Evolutionary conservation across 2,888 invertebrate genomes (phyloP), one percentile per base, ranked within the genome.

Genomic region (Hypomecis atomaria): DNA sequence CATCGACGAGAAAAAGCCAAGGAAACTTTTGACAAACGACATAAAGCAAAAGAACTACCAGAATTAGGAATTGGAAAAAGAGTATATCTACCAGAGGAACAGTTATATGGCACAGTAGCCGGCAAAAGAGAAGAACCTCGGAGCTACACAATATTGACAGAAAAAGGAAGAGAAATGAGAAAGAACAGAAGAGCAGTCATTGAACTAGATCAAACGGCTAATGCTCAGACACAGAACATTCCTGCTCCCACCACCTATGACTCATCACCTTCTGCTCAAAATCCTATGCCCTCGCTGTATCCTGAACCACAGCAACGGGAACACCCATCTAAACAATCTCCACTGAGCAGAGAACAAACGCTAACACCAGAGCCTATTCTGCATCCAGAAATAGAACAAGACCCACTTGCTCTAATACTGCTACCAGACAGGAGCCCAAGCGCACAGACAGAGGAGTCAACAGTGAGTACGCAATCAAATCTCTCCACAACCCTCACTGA

Each of bases 111-210:
- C n/a, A n/a, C n/a, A n/a, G n/a, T n/a, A n/a, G n/a, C n/a, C n/a
- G n/a, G n/a, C n/a, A n/a, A n/a, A n/a, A n/a, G n/a, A n/a, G n/a
- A n/a, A n/a, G n/a, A n/a, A n/a, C n/a, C n/a, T n/a, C n/a, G n/a
- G n/a, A n/a, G n/a, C n/a, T n/a, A n/a, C n/a, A n/a, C n/a, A n/a
- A n/a, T n/a, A n/a, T n/a, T 37, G 37, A 37, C 37, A 6, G 37
- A 23, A 49, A 49, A 49, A 34, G 49, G 36, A 36, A 49, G 36
- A 36, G 49, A 49, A 5, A 49, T 49, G 0, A 36, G 49, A 34
- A 49, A 36, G 49, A 36, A 36, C 36, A 49, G 36, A 49, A 33
- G 49, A 49, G 49, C 49, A 34, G 34, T 49, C 36, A 49, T 49
- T 9, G 49, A 49, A 36, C 10, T 49, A 34, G 13, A 49, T 13